Evolutionary conservation across 2,888 invertebrate species (phyloP).

Genomic region (Lasioglossum marginatum): DNA sequence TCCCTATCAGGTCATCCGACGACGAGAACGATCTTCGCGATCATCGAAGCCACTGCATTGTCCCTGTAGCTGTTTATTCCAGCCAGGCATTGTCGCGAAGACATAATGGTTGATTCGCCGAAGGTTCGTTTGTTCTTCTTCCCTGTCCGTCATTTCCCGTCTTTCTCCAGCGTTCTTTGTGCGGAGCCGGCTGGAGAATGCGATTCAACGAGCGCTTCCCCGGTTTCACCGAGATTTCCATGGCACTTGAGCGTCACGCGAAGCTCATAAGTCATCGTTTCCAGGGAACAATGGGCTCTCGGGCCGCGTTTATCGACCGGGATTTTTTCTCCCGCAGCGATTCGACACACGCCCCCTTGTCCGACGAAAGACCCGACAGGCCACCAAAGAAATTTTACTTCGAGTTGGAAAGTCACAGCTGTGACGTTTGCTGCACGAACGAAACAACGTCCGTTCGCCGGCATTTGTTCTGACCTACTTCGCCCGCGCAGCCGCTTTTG

Average conservation of each 20-base stretch:
- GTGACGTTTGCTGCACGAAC: neutral
- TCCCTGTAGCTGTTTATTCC: slow-evolving; percentile 9
- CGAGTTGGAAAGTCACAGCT: neutral
- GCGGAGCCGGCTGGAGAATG: neutral
- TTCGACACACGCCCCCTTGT: slow-evolving; percentile 1
- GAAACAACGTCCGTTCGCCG: neutral
- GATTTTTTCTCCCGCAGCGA: neutral
- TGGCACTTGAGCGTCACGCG: slow-evolving; percentile 13
- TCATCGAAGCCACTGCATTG: slow-evolving; percentile 7
- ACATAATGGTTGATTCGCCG: slow-evolving; percentile 7
- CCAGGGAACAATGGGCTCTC: slow-evolving; percentile 3
- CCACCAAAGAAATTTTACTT: neutral
- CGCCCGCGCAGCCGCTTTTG: neutral
- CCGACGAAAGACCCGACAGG: neutral
- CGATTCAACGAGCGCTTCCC: slow-evolving; percentile 1
- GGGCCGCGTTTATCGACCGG: slow-evolving; percentile 8
- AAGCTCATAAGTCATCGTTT: slow-evolving; percentile 16
- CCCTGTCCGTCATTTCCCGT: neutral
- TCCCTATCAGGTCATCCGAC: neutral
- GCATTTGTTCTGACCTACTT: slow-evolving; percentile 13
- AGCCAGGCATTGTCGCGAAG: neutral
- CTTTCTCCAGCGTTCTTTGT: neutral
- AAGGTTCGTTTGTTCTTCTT: neutral
- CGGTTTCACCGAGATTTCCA: slow-evolving; percentile 9
- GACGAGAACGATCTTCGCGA: neutral